Evolutionary conservation across 2,113 vertebrate genomes (phyloP), one percentile per base, ranked within the genome.

Genomic region (Tinamus guttatus): DNA sequence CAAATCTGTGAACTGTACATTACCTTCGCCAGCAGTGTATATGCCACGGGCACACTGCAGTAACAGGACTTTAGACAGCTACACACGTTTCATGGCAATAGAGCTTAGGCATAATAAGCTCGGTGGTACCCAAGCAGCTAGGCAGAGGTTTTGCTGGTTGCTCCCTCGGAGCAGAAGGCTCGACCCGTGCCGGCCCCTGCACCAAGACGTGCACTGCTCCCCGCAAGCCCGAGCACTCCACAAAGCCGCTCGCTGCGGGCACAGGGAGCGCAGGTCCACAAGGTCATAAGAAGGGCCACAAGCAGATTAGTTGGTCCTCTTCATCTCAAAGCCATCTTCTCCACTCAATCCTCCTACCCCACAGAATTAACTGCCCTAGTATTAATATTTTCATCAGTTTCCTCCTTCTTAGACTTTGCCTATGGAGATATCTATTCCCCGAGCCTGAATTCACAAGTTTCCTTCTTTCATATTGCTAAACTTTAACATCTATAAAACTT

Each of bases 321-420:
- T 70, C 77, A 85, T 91, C 88, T 71, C 91, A 90, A 54, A 94
- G 40, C 59, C 77, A 40, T 81, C 60, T 38, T 89, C 58, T 32
- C 12, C 41, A 65, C 0, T 73, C 43, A 32, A 59, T 77, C 63
- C 81, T 88, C 85, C 59, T 68, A 77, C 89, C 74, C 20, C 13
- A 75, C 9, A 6, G 32, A 47, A 34, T 18, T 84, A 51, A 56
- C 41, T 64, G 13, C 28, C 47, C 38, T 41, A 60, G 19, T 68
- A 62, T 38, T 89, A 84, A 63, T 32, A 8, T 77, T 89, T 93
- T 64, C 59, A 74, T 63, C 59, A 45, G 14, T 73, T 89, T 49
- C 36, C 67, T 74, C 54, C 52, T 34, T n/a, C 59, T 80, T 34
- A 54, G n/a, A 4, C 36, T 85, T 91, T 63, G 34, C 32, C 54